Evolutionary conservation across 2,113 vertebrate species (phyloP).

Genomic region (Felis chaus): DNA sequence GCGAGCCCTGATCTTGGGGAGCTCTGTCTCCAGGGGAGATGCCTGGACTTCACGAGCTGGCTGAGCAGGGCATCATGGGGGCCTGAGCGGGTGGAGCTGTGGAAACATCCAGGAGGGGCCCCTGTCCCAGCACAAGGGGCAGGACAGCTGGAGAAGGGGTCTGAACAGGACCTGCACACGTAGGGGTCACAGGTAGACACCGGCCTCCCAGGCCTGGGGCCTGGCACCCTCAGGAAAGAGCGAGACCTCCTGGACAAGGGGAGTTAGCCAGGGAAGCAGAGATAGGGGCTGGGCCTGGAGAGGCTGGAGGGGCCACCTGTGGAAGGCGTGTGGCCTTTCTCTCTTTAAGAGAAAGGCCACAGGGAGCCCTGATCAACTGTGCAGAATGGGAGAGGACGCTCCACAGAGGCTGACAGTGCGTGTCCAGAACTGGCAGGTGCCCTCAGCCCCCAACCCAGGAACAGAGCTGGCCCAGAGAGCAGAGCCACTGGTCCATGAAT

Average conservation of each 20-base stretch:
- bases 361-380: neutral
- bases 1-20: neutral
- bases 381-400: neutral
- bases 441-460: neutral
- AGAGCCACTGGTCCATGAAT: neutral
- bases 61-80: neutral
- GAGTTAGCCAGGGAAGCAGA: neutral
- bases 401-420: neutral
- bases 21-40: neutral
- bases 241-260: rapidly evolving
- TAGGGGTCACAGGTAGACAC: neutral
- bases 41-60: neutral
- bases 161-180: neutral
- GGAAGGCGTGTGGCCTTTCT: rapidly evolving
- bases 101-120: neutral
- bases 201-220: neutral
- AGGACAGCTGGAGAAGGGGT: neutral
- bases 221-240: neutral
- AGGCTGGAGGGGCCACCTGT: rapidly evolving
- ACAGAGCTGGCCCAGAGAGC: neutral
- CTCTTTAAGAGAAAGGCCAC: neutral
- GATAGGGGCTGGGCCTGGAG: neutral
- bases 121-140: neutral
- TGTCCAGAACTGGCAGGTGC: neutral
- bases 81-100: neutral